phyloP scores from a whole-genome alignment of 2,888 invertebrate species.

The Parnassius mnemosyne region DNA sequence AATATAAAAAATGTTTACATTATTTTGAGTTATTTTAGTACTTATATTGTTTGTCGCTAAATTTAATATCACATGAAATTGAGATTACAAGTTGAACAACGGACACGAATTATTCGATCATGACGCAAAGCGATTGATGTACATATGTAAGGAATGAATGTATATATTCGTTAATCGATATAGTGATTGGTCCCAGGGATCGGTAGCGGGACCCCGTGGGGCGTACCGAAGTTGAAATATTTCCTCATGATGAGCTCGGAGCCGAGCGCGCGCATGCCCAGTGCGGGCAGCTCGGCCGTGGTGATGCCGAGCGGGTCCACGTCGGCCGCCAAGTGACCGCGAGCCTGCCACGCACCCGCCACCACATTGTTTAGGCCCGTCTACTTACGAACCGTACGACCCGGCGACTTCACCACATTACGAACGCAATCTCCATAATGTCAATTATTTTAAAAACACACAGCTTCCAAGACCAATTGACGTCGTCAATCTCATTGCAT shows the following conservation, averaged over 20 bases:
- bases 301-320: conserved; percentile 96
- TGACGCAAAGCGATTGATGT: conserved; percentile 20
- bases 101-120: conserved; percentile 10
- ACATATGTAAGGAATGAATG: conserved; percentile 10
- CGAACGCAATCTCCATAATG: background rate
- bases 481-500: no score
- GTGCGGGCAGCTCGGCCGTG: conserved; percentile 82
- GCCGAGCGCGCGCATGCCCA: conserved; percentile 74
- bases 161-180: conserved; percentile 13
- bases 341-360: conserved; percentile 84
- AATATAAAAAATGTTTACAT: no score
- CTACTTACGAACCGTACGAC: conserved; percentile 45
- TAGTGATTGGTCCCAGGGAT: conserved; percentile 9
- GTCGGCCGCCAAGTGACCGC: conserved; percentile 96
- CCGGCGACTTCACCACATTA: conserved; percentile 24
- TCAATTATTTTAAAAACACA: background rate
- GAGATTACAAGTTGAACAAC: background rate
- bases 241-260: conserved; percentile 81
- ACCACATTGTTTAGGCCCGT: conserved; percentile 57
- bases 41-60: no score
- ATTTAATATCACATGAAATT: no score
- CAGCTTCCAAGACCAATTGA: no score
- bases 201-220: conserved; percentile 36
- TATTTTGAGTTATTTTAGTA: no score
- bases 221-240: conserved; percentile 80